These are phyloP conservation scores for Artibeus lituratus DNA, from an alignment of 2,797 vertebrate genomes.

Conservation along the genomic window DNA sequence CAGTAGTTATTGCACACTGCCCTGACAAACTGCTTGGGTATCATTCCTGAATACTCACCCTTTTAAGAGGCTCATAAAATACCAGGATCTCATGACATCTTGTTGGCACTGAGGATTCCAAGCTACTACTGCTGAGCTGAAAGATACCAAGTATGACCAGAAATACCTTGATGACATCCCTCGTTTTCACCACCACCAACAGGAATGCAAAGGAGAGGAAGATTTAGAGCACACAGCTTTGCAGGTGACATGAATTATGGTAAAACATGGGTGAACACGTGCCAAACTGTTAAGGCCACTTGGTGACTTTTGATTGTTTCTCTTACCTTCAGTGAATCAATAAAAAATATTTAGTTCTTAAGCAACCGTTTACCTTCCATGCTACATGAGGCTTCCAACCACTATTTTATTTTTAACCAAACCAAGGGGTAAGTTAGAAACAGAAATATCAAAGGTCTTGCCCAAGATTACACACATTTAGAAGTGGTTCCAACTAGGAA, in stretches of 20 bases:
- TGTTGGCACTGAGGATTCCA: constrained; percentile 56
- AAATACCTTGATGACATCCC: neutral
- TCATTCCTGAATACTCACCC: constrained; percentile 60
- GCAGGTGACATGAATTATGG: neutral
- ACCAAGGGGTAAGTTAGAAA: constrained; percentile 1
- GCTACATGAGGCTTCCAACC: neutral
- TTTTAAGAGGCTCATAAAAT: constrained; percentile 71
- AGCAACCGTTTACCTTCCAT: neutral
- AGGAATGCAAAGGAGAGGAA: constrained; percentile 23
- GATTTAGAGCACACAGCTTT: constrained; percentile 18
- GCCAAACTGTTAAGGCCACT: constrained; percentile 13
- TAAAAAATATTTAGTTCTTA: constrained; percentile 47
- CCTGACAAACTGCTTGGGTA: constrained; percentile 55
- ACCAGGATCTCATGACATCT: constrained; percentile 40
- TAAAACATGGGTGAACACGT: constrained; percentile 16
- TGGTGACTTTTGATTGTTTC: constrained; percentile 27
- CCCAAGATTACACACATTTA: neutral
- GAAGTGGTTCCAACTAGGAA: neutral
- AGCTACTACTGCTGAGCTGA: constrained; percentile 7
- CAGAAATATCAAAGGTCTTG: neutral
- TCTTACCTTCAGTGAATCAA: constrained; percentile 10
- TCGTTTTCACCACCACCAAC: neutral
- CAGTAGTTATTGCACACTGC: constrained; percentile 58
- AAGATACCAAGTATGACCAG: constrained; percentile 36
- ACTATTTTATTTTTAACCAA: constrained; percentile 27